Conservation (phyloP, 2,797 vertebrate genomes). For the Cheirogaleus major region DNA sequence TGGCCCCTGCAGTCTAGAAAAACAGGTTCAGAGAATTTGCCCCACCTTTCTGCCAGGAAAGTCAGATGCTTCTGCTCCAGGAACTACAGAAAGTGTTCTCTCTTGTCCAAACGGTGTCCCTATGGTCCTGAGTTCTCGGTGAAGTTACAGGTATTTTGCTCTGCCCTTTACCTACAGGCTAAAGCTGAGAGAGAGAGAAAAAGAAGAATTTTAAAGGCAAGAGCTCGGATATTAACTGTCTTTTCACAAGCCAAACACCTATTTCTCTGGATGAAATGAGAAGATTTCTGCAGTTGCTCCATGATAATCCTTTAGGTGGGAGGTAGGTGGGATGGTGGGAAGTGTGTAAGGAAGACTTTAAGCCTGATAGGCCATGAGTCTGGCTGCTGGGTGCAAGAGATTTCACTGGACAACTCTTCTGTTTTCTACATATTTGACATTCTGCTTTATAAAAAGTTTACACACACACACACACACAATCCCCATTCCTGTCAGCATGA, state of each 20-base stretch:
- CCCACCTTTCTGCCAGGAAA: not conserved
- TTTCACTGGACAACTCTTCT: not conserved
- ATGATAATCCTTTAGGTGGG: not conserved
- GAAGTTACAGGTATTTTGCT: not conserved
- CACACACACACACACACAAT: not conserved
- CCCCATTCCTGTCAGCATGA: not conserved
- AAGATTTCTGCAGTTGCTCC: not conserved
- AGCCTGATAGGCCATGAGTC: not conserved
- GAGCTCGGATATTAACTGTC: not conserved
- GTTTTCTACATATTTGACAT: not conserved
- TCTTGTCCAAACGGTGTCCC: not conserved
- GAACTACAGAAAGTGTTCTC: not conserved
- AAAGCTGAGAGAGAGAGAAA: not conserved
- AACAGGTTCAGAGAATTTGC: not conserved
- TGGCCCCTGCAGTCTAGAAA: not conserved
- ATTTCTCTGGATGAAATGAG: not conserved
- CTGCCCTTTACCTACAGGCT: not conserved
- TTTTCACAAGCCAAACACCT: not conserved
- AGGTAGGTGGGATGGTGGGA: not conserved
- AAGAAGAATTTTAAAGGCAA: not conserved
- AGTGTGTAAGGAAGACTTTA: not conserved
- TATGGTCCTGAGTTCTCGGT: not conserved
- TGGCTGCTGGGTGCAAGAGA: not conserved
- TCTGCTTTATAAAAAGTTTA: not conserved
- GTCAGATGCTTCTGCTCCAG: not conserved